Percentiles rank a stretch among this genome's conserved stretches.
Evolutionary conservation across 2,888 invertebrate genomes (phyloP).

Genomic region (Campopleginae sp.): DNA sequence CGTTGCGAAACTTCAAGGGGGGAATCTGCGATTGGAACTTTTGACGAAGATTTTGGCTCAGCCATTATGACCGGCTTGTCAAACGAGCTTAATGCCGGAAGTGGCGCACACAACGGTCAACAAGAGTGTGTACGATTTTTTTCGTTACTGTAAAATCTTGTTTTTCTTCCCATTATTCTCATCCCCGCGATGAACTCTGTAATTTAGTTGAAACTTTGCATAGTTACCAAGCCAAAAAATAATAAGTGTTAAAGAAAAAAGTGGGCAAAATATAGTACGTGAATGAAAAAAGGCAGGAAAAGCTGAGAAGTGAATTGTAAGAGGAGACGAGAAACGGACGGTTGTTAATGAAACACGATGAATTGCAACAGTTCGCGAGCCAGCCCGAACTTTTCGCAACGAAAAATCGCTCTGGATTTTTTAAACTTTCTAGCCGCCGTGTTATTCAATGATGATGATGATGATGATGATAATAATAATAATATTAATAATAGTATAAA

Average conservation of each 20-base stretch:
- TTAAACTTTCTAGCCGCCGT: slow-evolving; percentile 72
- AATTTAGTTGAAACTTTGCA: slow-evolving; percentile 76
- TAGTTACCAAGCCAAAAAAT: slow-evolving; percentile 83
- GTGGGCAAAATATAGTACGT: slow-evolving; percentile 37
- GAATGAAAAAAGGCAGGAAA: slow-evolving; percentile 42
- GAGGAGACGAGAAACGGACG: slow-evolving; percentile 33
- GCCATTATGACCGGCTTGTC: neutral
- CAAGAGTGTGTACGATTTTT: slow-evolving; percentile 1
- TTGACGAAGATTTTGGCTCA: neutral
- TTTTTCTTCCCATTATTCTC: slow-evolving; percentile 6
- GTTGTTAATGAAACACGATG: slow-evolving; percentile 22
- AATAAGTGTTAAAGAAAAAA: slow-evolving; percentile 72
- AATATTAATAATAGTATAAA: slow-evolving; percentile 48
- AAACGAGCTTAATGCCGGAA: slow-evolving; percentile 45
- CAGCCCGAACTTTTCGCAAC: slow-evolving; percentile 68
- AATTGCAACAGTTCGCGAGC: neutral
- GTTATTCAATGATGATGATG: slow-evolving; percentile 65
- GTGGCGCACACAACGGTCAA: neutral
- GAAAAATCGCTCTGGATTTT: slow-evolving; percentile 64
- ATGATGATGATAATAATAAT: slow-evolving; percentile 39
- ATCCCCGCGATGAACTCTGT: slow-evolving; percentile 71
- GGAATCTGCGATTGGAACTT: neutral
- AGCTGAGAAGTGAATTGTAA: slow-evolving; percentile 10
- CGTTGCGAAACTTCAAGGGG: neutral
- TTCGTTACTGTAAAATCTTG: neutral